Conservation (phyloP, 2,113 vertebrate genomes). For the Pelobates fuscus region DNA sequence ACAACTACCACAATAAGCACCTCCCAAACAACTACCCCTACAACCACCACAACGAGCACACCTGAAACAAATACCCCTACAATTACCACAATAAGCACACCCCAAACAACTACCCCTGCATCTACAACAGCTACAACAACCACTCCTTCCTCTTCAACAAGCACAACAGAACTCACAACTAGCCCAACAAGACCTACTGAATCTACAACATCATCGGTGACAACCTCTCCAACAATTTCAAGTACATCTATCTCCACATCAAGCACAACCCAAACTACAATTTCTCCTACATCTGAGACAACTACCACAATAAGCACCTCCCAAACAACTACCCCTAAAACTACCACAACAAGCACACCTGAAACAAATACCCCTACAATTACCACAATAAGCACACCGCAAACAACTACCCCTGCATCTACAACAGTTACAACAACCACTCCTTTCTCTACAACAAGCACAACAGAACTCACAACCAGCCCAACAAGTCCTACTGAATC, state of each 20-base stretch:
- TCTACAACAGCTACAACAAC: neutral
- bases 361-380: neutral
- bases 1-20: too few relatives aligned
- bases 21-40: too few relatives aligned
- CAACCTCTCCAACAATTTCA: neutral
- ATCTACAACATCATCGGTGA: neutral
- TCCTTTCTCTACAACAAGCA: neutral
- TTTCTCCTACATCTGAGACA: neutral
- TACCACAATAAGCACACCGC: neutral
- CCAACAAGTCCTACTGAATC: neutral
- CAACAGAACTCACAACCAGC: accelerated
- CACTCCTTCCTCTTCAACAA: neutral
- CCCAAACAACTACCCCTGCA: neutral
- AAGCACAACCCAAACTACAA: neutral
- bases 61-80: neutral
- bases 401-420: neutral
- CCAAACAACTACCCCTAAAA: neutral
- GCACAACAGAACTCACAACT: neutral
- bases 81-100: neutral
- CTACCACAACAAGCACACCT: neutral
- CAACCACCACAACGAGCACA: neutral
- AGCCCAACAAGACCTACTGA: neutral
- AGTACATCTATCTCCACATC: neutral
- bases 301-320: neutral
- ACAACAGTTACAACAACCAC: neutral